Base-by-base conservation (phyloP, 2,888 invertebrate species). In the Pachydiplax longipennis region DNA sequence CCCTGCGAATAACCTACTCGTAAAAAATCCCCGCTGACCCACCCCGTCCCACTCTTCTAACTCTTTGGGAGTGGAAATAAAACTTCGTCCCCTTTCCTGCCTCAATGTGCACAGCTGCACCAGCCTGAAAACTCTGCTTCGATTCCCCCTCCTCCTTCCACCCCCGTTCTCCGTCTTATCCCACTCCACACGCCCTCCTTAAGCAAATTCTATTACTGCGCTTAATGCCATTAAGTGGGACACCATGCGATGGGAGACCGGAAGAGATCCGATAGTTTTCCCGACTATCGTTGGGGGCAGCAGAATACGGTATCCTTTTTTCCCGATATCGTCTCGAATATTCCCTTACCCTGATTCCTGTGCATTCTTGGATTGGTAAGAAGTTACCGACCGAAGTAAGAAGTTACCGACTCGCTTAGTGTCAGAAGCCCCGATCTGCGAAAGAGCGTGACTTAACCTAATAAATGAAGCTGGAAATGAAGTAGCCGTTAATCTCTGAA, bases 31-130 rank as follows among this genome's bases (percentile, higher is more conserved):
- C 13, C 25, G 73, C 73, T 73, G 73, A 73, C 73, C 73, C 73
- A 8, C 44, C 82, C 31, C 22, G 25, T 13, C 58, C 31, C 22
- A 15, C 8, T 35, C 58, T 31, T 61, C 87, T 37, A 87, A 87
- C 87, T 87, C 87, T 87, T 87, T 87, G 87, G 87, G 83, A 87
- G 87, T 58, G 87, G 87, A 87, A 87, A 87, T 87, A 87, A 87
- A 87, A 87, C 87, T 87, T 37, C 13, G 25, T 58, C 12, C 87
- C 22, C 61, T 61, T 40, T 37, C 25, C 82, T 37, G 37, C 37
- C 65, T 61, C 61, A n/a, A 61, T 87, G 61, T 87, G 87, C 87
- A 87, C 87, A 87, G 87, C 87, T 87, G 87, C 87, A 87, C 61
- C 87, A 37, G 87, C 61, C 87, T 65, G n/a, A 40, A 87, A 58